Percentiles rank a stretch among this genome's conserved stretches.
Conservation (phyloP, 2,113 vertebrate genomes). For the Hippolais icterina region DNA sequence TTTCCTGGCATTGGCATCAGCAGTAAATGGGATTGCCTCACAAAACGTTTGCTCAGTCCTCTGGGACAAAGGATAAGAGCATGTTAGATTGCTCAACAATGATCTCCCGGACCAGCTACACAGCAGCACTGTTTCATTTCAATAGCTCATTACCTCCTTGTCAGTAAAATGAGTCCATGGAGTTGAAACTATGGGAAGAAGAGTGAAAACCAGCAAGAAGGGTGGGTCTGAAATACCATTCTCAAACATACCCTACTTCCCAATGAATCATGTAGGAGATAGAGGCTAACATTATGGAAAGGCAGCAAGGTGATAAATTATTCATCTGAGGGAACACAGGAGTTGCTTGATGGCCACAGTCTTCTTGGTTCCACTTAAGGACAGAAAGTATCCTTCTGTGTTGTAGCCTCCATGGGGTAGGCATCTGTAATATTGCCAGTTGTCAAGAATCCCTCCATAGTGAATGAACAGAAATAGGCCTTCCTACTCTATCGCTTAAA, state of each 20-base stretch:
- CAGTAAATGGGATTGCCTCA: conserved; percentile 55
- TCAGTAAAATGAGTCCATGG: background rate
- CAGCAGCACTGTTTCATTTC: conserved; percentile 17
- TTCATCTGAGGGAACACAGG: background rate
- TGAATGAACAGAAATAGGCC: conserved; percentile 6
- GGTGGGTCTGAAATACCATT: background rate
- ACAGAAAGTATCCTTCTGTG: background rate
- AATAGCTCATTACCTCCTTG: conserved; percentile 37
- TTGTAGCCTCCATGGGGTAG: background rate
- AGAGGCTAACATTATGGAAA: background rate
- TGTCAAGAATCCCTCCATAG: background rate
- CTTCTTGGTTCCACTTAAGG: background rate
- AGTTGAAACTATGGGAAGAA: background rate
- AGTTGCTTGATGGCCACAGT: background rate
- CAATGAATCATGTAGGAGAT: background rate
- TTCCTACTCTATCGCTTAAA: conserved; percentile 17
- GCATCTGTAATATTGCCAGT: background rate
- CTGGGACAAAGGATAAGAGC: conserved; percentile 56
- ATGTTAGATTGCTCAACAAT: conserved; percentile 45
- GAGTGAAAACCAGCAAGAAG: background rate
- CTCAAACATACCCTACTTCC: background rate
- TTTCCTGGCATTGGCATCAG: conserved; percentile 62
- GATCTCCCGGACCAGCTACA: conserved; percentile 31
- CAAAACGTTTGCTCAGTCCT: conserved; percentile 43
- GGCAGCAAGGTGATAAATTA: background rate